A percentile compares a stretch with the other conserved stretches of the same genome.
Evolutionary conservation across 2,113 vertebrate species (phyloP).

Genomic region (Siniperca knerii): DNA sequence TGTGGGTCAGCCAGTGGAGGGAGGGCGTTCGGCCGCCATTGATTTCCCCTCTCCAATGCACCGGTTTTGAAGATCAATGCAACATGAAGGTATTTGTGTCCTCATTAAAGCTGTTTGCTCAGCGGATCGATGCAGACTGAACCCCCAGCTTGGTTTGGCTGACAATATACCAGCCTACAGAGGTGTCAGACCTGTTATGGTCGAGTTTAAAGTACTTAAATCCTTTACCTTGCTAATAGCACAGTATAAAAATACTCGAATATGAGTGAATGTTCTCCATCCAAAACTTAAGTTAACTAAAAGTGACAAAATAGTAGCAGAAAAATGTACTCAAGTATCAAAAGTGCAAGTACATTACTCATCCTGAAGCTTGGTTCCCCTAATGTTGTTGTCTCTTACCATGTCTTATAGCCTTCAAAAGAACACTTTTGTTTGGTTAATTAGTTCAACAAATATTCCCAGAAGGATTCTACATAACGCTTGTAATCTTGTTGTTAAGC

Average conservation of each 20-base stretch:
- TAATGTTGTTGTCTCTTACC: neutral
- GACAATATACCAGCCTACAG: constrained; percentile 2
- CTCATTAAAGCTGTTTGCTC: constrained; percentile 77
- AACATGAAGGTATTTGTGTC: constrained; percentile 78
- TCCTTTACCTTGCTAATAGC: neutral
- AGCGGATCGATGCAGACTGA: constrained; percentile 60
- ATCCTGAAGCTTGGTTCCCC: neutral
- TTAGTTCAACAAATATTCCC: constrained; percentile 52
- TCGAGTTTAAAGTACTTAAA: neutral
- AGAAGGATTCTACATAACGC: neutral
- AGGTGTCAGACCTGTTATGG: neutral
- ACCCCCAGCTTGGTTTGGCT: constrained; percentile 31
- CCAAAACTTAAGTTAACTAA: neutral
- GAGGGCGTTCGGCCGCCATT: constrained; percentile 40
- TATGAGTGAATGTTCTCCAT: neutral
- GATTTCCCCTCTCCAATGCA: constrained; percentile 55
- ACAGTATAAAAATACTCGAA: neutral
- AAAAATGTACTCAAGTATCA: neutral
- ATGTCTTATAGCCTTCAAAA: constrained; percentile 1
- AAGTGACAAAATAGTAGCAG: too few species aligned
- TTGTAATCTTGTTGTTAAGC: neutral
- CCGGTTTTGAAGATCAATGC: constrained; percentile 72
- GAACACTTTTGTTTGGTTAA: constrained; percentile 39
- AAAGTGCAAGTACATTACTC: neutral
- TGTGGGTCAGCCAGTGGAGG: constrained; percentile 6